A percentile compares a stretch with the other conserved stretches of the same genome.
phyloP scores from a whole-genome alignment of 2,113 vertebrate genomes.

The Elephantulus edwardii region DNA sequence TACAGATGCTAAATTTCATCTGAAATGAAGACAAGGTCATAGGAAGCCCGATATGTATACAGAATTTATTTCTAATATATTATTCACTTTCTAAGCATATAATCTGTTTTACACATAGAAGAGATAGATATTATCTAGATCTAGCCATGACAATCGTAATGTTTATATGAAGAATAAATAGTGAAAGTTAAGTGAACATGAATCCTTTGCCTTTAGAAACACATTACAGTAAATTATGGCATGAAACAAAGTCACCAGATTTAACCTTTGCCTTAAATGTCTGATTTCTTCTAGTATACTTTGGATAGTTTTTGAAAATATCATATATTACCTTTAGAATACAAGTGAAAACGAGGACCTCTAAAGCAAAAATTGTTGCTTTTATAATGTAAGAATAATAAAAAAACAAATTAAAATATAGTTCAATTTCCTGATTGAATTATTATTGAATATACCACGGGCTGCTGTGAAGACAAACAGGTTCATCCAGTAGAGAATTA shows the following conservation, averaged over 20 bases:
- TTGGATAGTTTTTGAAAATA: not conserved
- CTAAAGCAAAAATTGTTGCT: not conserved
- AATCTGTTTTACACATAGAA: not conserved
- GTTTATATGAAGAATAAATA: slow-evolving; percentile 18
- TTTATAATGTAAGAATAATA: not conserved
- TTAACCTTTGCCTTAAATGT: not conserved
- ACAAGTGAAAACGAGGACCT: not conserved
- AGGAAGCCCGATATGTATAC: not conserved
- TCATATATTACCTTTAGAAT: not conserved
- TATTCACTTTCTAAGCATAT: not conserved
- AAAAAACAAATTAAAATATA: no score
- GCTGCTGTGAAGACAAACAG: no score
- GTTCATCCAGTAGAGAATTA: no score
- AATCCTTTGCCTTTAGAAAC: not conserved
- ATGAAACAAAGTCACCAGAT: not conserved
- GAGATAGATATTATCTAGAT: not conserved
- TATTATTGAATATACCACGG: no score
- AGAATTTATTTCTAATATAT: slow-evolving; percentile 61
- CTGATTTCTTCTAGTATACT: not conserved
- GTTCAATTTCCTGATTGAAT: not conserved
- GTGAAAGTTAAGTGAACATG: rapidly evolving
- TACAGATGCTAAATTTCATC: slow-evolving; percentile 72
- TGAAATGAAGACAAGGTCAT: slow-evolving; percentile 69
- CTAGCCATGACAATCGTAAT: not conserved
- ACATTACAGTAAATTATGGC: not conserved